These are phyloP conservation scores for Parapsyche elsis DNA, from an alignment of 1,140 invertebrate genomes.

Conservation along the genomic window DNA sequence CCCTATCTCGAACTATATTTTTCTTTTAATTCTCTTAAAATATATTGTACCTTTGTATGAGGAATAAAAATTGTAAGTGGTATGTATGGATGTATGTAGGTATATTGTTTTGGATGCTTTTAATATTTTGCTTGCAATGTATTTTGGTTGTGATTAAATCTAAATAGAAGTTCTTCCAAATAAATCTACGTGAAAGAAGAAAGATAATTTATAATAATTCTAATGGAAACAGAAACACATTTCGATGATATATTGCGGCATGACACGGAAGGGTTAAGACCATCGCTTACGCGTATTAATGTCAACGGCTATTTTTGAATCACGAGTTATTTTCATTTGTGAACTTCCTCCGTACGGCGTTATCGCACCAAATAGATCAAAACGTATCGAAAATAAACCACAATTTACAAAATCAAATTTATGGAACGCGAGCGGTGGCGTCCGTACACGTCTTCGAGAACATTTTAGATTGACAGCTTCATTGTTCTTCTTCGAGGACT, in stretches of 20 bases:
- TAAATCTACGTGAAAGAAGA: constrained; percentile 23
- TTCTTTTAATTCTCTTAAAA: neutral
- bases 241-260: constrained; percentile 48
- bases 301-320: constrained; percentile 38
- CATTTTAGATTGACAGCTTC: neutral
- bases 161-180: neutral
- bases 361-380: constrained; percentile 14
- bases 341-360: constrained; percentile 4
- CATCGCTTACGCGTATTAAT: constrained; percentile 37
- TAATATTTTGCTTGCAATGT: neutral
- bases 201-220: constrained; percentile 51
- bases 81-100: neutral
- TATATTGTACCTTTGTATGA: too few relatives aligned
- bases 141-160: neutral
- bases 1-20: neutral
- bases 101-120: neutral
- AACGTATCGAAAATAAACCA: neutral
- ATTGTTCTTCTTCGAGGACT: neutral
- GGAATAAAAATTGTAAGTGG: too few relatives aligned
- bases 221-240: constrained; percentile 51
- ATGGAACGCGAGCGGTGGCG: neutral
- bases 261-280: constrained; percentile 49
- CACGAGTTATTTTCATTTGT: constrained; percentile 14
- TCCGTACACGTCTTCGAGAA: neutral
- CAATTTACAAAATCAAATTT: neutral